Conservation (phyloP, 23 tunicate species). For the Phallusia fumigata region DNA sequence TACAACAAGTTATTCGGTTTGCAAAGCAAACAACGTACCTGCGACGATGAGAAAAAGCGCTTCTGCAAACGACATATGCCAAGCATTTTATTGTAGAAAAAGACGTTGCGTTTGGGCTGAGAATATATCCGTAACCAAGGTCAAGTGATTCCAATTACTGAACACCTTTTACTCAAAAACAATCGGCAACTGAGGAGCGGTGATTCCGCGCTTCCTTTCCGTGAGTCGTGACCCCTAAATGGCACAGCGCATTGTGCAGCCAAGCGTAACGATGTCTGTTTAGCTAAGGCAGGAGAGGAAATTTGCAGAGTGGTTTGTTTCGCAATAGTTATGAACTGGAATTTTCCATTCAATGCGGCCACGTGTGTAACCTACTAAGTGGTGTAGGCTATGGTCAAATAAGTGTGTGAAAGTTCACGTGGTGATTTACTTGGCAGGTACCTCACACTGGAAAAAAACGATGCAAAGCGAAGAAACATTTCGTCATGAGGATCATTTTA, state of each 20-base stretch:
- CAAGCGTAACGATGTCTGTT: not conserved
- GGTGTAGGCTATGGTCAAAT: too few relatives aligned
- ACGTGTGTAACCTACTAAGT: not conserved
- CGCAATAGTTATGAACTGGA: not conserved
- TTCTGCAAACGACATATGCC: slow-evolving; percentile 16
- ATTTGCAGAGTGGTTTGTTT: not conserved
- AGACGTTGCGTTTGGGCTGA: too few relatives aligned
- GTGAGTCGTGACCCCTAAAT: not conserved
- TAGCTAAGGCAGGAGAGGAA: not conserved
- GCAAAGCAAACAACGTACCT: slow-evolving; percentile 34
- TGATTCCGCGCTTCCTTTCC: not conserved
- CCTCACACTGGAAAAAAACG: not conserved
- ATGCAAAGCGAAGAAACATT: slow-evolving; percentile 5
- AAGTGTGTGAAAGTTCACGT: not conserved
- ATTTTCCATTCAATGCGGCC: not conserved
- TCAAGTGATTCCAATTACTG: not conserved
- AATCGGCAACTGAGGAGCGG: not conserved
- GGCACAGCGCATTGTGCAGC: not conserved
- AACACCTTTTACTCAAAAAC: not conserved
- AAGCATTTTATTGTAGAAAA: not conserved
- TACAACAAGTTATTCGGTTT: too few relatives aligned
- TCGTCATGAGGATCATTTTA: not conserved
- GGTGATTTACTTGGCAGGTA: not conserved
- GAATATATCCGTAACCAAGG: not conserved
- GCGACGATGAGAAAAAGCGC: slow-evolving; percentile 49